phyloP scores from a whole-genome alignment of 1,140 invertebrate species.

The Whitmania pigra region DNA sequence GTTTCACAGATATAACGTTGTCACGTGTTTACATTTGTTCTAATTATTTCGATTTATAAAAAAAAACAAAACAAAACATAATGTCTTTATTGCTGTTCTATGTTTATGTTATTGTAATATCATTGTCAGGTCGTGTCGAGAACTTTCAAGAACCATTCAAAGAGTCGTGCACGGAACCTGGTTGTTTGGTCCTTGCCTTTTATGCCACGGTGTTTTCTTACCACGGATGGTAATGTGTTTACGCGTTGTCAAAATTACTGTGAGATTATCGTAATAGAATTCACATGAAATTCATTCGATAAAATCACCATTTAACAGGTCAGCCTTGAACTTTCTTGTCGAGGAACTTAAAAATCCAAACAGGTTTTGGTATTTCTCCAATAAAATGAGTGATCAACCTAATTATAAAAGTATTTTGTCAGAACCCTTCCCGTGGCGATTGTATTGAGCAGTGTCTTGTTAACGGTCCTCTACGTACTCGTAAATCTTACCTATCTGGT shows the following conservation, averaged over 20 bases:
- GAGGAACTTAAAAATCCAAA: conserved; percentile 9
- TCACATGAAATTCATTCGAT: neutral
- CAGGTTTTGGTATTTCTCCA: neutral
- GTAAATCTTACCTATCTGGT: neutral
- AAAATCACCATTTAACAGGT: neutral
- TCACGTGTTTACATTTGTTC: neutral
- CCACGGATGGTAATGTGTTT: conserved; percentile 17
- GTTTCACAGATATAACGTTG: neutral
- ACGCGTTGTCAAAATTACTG: neutral
- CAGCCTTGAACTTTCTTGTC: neutral
- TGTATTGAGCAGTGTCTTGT: neutral
- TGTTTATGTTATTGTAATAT: neutral
- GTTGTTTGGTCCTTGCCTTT: conserved; percentile 1
- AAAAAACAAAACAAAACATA: too few species aligned
- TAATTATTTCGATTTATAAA: too few species aligned
- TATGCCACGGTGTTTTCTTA: conserved; percentile 12
- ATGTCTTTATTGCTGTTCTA: too few species aligned
- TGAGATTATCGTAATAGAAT: neutral
- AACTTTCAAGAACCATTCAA: conserved; percentile 7
- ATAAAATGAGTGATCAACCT: neutral
- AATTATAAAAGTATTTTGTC: neutral
- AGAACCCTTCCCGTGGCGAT: neutral
- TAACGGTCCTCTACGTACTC: neutral
- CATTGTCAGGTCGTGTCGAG: neutral
- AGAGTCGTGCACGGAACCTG: neutral